Percentiles rank a stretch among this genome's conserved stretches.
Evolutionary conservation across 2,888 invertebrate species (phyloP).

Genomic region (Diploptera punctata): DNA sequence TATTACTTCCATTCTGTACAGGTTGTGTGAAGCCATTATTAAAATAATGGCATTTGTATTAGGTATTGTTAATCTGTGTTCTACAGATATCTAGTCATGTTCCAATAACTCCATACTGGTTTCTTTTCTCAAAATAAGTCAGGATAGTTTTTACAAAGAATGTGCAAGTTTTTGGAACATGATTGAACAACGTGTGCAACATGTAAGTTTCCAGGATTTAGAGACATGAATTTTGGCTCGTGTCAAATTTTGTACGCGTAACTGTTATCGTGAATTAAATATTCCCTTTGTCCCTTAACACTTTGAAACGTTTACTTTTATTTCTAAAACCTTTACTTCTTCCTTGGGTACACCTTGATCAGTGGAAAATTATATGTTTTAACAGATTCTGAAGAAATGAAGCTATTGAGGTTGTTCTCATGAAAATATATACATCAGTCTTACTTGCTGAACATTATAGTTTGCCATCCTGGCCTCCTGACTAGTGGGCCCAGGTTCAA

Average conservation of each 20-base stretch:
- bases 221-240: neutral
- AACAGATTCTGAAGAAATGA: no score
- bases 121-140: neutral
- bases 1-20: no score
- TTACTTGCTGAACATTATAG: no score
- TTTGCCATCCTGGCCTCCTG: no score
- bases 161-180: neutral
- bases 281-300: constrained; percentile 3
- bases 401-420: no score
- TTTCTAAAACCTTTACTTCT: no score
- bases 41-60: constrained; percentile 5
- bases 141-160: neutral
- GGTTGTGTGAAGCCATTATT: neutral
- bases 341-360: no score
- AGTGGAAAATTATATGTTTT: no score
- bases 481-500: no score
- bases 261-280: constrained; percentile 33
- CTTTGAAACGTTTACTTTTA: no score
- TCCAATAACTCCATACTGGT: neutral
- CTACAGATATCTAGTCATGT: neutral
- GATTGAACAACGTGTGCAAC: neutral
- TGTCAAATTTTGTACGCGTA: constrained; percentile 19
- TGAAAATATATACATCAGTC: no score
- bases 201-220: neutral
- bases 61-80: constrained; percentile 13